These are phyloP conservation scores for Eubasilissa regina DNA, from an alignment of 1,140 invertebrate genomes.

Conservation along the genomic window DNA sequence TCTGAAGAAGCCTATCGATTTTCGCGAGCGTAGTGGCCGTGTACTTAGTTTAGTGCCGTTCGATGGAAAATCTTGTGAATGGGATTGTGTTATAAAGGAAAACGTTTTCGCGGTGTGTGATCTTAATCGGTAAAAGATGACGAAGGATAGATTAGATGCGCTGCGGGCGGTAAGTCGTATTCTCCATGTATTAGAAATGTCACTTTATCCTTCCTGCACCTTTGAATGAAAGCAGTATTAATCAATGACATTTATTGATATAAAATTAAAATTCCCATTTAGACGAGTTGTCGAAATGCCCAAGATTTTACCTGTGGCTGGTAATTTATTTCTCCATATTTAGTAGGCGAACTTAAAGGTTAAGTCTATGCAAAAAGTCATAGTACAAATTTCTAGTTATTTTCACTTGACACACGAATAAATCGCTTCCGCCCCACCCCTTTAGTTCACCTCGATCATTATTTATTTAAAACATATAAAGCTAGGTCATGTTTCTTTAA, in stretches of 20 bases:
- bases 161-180: slow-evolving; percentile 88
- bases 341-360: slow-evolving; percentile 34
- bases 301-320: background rate
- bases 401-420: slow-evolving; percentile 29
- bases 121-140: slow-evolving; percentile 85
- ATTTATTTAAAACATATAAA: background rate
- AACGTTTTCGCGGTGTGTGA: slow-evolving; percentile 75
- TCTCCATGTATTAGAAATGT: slow-evolving; percentile 36
- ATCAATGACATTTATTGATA: slow-evolving; percentile 63
- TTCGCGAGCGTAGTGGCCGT: slow-evolving; percentile 80
- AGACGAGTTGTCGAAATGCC: background rate
- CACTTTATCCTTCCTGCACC: slow-evolving; percentile 36
- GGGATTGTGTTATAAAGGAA: slow-evolving; percentile 80
- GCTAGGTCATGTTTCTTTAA: background rate
- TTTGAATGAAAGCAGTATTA: slow-evolving; percentile 32
- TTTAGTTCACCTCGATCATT: slow-evolving; percentile 15
- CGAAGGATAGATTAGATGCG: slow-evolving; percentile 98
- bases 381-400: slow-evolving; percentile 20
- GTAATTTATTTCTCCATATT: slow-evolving; percentile 10
- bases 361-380: slow-evolving; percentile 32
- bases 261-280: slow-evolving; percentile 63
- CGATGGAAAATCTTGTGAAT: slow-evolving; percentile 83
- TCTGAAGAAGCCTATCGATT: slow-evolving; percentile 80
- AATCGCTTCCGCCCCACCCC: slow-evolving; percentile 37
- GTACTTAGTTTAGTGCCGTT: slow-evolving; percentile 83